Conservation (phyloP, 2,888 invertebrate species). For the Lamproptera curius region DNA sequence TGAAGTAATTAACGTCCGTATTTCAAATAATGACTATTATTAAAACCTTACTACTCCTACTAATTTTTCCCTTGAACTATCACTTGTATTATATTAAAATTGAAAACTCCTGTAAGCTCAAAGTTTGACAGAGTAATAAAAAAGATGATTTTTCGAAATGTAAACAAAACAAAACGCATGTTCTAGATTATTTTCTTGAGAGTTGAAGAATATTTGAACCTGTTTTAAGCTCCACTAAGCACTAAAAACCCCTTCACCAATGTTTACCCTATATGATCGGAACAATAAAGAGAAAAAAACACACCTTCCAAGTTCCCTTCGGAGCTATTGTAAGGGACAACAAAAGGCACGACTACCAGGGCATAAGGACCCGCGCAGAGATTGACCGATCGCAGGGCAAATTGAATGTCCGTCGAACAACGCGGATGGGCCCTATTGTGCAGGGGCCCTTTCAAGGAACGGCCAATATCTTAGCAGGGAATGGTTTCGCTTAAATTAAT, state of each 20-base stretch:
- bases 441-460: slow-evolving; percentile 52
- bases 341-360: slow-evolving; percentile 58
- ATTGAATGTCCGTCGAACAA: slow-evolving; percentile 66
- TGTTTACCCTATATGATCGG: slow-evolving; percentile 19
- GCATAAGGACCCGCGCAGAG: slow-evolving; percentile 53
- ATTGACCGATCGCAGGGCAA: slow-evolving; percentile 71
- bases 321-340: slow-evolving; percentile 54
- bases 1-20: too few species aligned
- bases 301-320: slow-evolving; percentile 51
- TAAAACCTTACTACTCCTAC: too few species aligned
- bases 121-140: too few species aligned
- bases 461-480: slow-evolving; percentile 56
- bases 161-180: too few species aligned
- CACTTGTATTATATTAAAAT: too few species aligned
- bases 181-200: too few species aligned
- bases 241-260: background rate
- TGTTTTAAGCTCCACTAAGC: too few species aligned
- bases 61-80: too few species aligned
- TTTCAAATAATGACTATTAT: too few species aligned
- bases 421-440: slow-evolving; percentile 56
- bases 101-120: too few species aligned
- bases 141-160: too few species aligned
- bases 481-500: slow-evolving; percentile 37
- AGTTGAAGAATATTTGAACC: too few species aligned
- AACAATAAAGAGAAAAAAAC: slow-evolving; percentile 24